Evolutionary conservation across 2,113 vertebrate genomes (phyloP).

Genomic region (Oreotrochilus melanogaster): DNA sequence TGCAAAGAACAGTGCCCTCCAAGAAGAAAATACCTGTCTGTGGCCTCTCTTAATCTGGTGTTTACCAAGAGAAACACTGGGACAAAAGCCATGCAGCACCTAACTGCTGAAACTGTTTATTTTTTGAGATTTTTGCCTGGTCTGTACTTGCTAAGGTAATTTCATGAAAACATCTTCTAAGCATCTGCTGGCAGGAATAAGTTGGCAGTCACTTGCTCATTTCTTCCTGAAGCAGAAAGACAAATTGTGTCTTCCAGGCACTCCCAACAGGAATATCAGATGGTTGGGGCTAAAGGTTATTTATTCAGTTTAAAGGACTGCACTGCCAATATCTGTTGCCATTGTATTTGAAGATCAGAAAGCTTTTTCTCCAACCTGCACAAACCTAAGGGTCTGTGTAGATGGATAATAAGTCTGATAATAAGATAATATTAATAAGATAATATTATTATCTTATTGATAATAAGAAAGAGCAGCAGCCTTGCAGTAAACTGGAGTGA

Average conservation of each 20-base stretch:
- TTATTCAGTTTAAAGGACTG: neutral
- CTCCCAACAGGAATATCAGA: neutral
- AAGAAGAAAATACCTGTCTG: neutral
- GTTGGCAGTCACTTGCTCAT: neutral
- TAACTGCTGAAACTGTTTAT: neutral
- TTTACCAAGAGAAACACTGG: neutral
- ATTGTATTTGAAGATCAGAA: neutral
- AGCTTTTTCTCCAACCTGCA: neutral
- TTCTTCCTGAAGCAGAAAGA: neutral
- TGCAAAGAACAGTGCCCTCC: neutral
- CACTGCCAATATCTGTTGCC: neutral
- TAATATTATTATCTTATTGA: no score
- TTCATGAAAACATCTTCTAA: neutral
- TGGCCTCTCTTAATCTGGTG: neutral
- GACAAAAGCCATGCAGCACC: fast-evolving
- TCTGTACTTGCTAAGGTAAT: neutral
- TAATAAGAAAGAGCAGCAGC: neutral
- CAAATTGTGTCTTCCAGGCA: neutral
- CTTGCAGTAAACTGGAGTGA: neutral
- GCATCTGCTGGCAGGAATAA: neutral
- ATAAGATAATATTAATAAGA: no score
- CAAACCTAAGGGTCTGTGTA: neutral
- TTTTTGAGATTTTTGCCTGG: neutral
- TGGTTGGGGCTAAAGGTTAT: neutral
- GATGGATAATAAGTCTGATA: no score